phyloP scores from a whole-genome alignment of 2,797 vertebrate genomes.

The Sylvia borin region DNA sequence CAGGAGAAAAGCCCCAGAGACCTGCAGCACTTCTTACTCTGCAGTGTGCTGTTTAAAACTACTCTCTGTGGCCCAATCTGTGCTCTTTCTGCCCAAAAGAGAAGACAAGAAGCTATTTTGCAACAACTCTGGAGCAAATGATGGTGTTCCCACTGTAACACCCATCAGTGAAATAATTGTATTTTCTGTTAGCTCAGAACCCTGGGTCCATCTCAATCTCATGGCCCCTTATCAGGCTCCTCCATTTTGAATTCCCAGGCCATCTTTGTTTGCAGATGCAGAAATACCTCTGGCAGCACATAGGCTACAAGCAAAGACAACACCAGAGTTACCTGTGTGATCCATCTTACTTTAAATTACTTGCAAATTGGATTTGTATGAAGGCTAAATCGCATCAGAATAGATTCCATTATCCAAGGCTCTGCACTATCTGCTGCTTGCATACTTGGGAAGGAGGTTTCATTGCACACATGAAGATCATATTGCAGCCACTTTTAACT shows the following conservation, averaged over 20 bases:
- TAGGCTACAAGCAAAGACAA: not conserved
- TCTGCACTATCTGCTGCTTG: not conserved
- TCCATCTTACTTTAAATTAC: slow-evolving; percentile 27
- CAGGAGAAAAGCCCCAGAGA: not conserved
- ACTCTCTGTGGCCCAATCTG: not conserved
- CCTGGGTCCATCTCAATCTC: not conserved
- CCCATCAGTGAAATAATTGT: not conserved
- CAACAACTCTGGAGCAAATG: not conserved
- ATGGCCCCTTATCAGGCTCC: not conserved
- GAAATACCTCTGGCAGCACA: not conserved
- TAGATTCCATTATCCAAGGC: not conserved
- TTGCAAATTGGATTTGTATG: slow-evolving; percentile 33
- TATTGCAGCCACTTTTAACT: slow-evolving; percentile 16
- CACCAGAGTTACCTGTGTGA: not conserved
- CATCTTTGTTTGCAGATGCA: not conserved
- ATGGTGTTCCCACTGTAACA: not conserved
- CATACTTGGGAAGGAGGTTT: slow-evolving; percentile 12
- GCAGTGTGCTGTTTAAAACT: not conserved
- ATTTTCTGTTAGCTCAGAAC: not conserved
- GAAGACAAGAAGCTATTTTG: not conserved
- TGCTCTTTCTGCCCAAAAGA: not conserved
- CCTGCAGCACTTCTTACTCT: not conserved
- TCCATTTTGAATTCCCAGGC: not conserved
- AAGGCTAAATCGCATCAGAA: slow-evolving; percentile 26
- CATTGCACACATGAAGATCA: not conserved